Evolutionary conservation across 2,888 invertebrate genomes (phyloP).

Genomic region (Steinernema hermaphroditum): DNA sequence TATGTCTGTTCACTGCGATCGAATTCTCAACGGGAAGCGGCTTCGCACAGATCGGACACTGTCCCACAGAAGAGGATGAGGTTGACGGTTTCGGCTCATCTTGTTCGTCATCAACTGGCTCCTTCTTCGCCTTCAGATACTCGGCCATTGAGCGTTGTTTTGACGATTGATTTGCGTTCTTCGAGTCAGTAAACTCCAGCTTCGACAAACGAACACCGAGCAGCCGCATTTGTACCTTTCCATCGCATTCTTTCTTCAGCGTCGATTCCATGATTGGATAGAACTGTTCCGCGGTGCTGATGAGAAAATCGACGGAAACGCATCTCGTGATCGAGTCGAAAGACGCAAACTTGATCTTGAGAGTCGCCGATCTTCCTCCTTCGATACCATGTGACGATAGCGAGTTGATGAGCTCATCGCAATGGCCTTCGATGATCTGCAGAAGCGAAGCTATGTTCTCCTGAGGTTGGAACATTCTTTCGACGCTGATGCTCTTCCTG

Average conservation of each 20-base stretch:
- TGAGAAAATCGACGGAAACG: constrained; percentile 34
- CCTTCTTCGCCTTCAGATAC: neutral
- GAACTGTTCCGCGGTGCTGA: constrained; percentile 32
- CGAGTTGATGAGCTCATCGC: constrained; percentile 29
- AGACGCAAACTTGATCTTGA: constrained; percentile 54
- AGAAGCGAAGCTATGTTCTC: constrained; percentile 21
- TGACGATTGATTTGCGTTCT: neutral
- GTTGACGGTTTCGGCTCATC: neutral
- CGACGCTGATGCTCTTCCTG: constrained; percentile 51
- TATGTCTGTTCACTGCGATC: neutral
- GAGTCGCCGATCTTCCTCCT: constrained; percentile 49
- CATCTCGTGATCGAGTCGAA: constrained; percentile 54
- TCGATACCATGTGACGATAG: constrained; percentile 34
- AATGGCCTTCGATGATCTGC: constrained; percentile 28
- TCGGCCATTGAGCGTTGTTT: neutral
- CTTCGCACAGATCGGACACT: constrained; percentile 1
- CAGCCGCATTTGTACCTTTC: constrained; percentile 44
- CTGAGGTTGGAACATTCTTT: constrained; percentile 43
- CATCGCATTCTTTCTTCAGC: constrained; percentile 36
- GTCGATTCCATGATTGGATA: constrained; percentile 35
- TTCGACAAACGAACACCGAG: constrained; percentile 54
- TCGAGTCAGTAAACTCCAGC: constrained; percentile 40
- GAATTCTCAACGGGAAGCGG: neutral
- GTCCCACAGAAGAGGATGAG: neutral
- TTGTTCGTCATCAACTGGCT: neutral